phyloP scores from a whole-genome alignment of 2,797 vertebrate species.

The Lindbergichthys nudifrons region DNA sequence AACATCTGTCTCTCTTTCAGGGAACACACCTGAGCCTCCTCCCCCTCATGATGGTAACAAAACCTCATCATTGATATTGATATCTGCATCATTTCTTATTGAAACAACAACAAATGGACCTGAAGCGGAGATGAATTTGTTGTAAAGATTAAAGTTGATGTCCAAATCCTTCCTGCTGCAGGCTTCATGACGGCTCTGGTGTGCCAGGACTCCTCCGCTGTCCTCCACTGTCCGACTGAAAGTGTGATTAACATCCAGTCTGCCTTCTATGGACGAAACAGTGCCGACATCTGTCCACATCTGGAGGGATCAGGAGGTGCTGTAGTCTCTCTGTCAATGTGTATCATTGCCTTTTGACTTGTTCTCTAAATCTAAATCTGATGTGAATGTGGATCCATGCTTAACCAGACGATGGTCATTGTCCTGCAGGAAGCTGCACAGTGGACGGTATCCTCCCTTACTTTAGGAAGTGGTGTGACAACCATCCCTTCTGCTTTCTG shows the following conservation, averaged over 20 bases:
- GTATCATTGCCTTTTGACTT: not conserved
- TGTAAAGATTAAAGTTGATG: accelerated
- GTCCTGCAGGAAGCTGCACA: slow-evolving; percentile 72
- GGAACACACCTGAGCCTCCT: slow-evolving; percentile 79
- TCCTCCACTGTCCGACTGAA: slow-evolving; percentile 79
- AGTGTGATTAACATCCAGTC: slow-evolving; percentile 87
- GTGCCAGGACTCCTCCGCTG: slow-evolving; percentile 75
- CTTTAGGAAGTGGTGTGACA: slow-evolving; percentile 80
- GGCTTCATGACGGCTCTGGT: slow-evolving; percentile 81
- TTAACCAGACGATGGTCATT: not conserved
- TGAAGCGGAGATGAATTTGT: not conserved
- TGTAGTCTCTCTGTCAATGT: not conserved
- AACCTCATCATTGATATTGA: not conserved
- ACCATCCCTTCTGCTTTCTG: slow-evolving; percentile 74
- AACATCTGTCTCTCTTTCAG: slow-evolving; percentile 58
- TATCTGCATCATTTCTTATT: not conserved
- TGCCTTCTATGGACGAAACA: slow-evolving; percentile 82
- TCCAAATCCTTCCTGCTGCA: slow-evolving; percentile 27
- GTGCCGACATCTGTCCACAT: slow-evolving; percentile 76
- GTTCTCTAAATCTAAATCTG: not conserved
- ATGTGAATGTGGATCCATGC: not conserved
- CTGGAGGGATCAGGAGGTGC: slow-evolving; percentile 54
- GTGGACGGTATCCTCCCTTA: slow-evolving; percentile 72
- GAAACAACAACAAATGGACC: not conserved
- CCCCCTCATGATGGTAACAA: slow-evolving; percentile 85